phyloP scores from a whole-genome alignment of 2,888 invertebrate genomes.

The Frankliniella intonsa region DNA sequence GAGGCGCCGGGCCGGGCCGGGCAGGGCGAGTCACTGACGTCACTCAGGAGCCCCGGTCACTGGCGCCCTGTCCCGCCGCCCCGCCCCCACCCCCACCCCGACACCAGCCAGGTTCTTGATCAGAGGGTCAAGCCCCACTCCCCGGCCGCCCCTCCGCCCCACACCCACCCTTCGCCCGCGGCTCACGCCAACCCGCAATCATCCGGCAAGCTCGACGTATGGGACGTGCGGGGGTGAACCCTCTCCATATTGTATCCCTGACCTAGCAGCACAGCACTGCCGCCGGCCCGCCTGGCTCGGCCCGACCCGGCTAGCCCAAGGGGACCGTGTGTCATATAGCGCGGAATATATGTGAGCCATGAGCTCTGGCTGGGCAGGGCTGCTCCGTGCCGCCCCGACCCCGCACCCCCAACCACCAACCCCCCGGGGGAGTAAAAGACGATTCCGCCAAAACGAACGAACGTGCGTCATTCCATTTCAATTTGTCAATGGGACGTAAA shows the following conservation, averaged over 20 bases:
- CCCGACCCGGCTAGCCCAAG: not conserved
- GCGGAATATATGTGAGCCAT: not conserved
- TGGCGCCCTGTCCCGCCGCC: too few relatives aligned
- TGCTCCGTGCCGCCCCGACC: too few relatives aligned
- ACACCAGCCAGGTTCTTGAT: not conserved
- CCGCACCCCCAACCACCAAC: too few relatives aligned
- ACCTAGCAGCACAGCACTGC: too few relatives aligned
- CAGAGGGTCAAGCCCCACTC: not conserved
- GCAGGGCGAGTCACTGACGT: too few relatives aligned
- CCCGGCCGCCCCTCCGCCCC: not conserved
- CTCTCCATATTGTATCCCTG: too few relatives aligned
- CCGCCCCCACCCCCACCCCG: not conserved
- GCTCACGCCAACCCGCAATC: slow-evolving; percentile 3
- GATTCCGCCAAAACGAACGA: not conserved
- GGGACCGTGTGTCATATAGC: not conserved
- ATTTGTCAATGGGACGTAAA: not conserved
- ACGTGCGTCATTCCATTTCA: not conserved
- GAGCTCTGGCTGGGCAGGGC: not conserved
- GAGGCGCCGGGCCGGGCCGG: too few relatives aligned
- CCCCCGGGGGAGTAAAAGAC: too few relatives aligned
- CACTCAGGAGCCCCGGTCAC: too few relatives aligned
- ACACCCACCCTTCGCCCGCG: not conserved
- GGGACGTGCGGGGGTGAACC: not conserved
- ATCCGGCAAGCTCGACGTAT: not conserved
- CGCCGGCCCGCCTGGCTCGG: too few relatives aligned